Base-by-base conservation (phyloP, 2,113 vertebrate genomes). In the Anarhynchus alexandrinus region DNA sequence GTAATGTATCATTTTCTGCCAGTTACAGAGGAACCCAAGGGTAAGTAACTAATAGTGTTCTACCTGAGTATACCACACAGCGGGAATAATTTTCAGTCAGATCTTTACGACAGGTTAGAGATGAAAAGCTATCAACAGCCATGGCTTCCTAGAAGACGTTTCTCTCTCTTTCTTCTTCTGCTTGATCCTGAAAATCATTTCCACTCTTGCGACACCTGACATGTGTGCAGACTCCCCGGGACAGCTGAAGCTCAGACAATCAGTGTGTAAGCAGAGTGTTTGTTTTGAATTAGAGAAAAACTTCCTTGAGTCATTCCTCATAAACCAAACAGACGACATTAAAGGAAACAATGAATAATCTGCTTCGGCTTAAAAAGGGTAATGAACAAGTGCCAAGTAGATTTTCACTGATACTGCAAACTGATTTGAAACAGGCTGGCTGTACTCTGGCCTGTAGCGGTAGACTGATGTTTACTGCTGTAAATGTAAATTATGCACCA, bases 321-420 rank as follows among this genome's bases (percentile, higher is more conserved):
- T 96, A 96, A 94, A 94, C 67, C 82, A 86, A 96, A 95, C 88
- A 95, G 77, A 95, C 11, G 49, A 95, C 82, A 94, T 92, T 91
- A 96, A 97, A 97, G 90, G 89, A 97, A 98, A 96, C 74, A 94
- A 86, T 94, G 94, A 96, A 97, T 97, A 96, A 97, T 94, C 89
- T 94, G 58, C 71, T 97, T 94, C 97, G 86, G 86, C 40, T 96
- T 96, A 74, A 92, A 96, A 90, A 93, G 76, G 80, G 78, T 66
- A 71, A 93, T 71, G 81, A 97, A 85, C 71, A 91, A 95, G 74
- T 47, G 93, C 95, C 96, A 97, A 93, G 80, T 40, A 95, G 70
- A 85, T 69, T 89, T 96, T 95, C 73, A 95, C 38, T 95, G 96
- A 95, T 96, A 84, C 7, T 90, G 65, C 73, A 95, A 94, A 87